These are phyloP conservation scores for Sympetrum striolatum DNA, from an alignment of 2,888 invertebrate genomes.

Conservation along the genomic window DNA sequence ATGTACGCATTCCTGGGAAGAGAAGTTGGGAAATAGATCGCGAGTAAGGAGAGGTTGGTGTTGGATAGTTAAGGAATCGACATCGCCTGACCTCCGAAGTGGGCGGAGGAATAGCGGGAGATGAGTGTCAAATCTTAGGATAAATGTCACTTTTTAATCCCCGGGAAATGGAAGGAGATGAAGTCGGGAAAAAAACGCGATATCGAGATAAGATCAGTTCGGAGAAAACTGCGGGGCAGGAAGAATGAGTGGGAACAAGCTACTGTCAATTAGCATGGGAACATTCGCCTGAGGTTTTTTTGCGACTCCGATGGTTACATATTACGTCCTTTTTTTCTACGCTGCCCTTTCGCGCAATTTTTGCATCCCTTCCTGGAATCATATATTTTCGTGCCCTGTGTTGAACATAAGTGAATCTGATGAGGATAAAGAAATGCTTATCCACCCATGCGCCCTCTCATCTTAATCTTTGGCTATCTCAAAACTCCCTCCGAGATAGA, in stretches of 20 bases:
- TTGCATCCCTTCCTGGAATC: background rate
- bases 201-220: background rate
- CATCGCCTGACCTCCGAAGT: background rate
- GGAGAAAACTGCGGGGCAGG: background rate
- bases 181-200: background rate
- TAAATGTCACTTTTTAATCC: background rate
- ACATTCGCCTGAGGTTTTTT: background rate
- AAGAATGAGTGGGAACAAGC: background rate
- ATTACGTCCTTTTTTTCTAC: background rate
- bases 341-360: background rate
- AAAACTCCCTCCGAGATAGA: background rate
- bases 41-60: background rate
- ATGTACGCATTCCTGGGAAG: background rate
- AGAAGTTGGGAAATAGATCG: background rate
- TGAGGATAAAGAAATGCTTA: conserved; percentile 1
- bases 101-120: background rate
- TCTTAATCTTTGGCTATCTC: background rate
- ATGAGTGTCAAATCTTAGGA: background rate
- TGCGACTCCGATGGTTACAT: background rate
- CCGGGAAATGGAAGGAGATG: background rate
- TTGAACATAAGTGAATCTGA: background rate
- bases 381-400: background rate
- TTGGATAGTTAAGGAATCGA: background rate
- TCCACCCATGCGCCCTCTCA: background rate
- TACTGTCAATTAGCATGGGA: conserved; percentile 11